A percentile compares a stretch with the other conserved stretches of the same genome.
Conservation (phyloP, 2,888 invertebrate species). For the Sturmia bella region DNA sequence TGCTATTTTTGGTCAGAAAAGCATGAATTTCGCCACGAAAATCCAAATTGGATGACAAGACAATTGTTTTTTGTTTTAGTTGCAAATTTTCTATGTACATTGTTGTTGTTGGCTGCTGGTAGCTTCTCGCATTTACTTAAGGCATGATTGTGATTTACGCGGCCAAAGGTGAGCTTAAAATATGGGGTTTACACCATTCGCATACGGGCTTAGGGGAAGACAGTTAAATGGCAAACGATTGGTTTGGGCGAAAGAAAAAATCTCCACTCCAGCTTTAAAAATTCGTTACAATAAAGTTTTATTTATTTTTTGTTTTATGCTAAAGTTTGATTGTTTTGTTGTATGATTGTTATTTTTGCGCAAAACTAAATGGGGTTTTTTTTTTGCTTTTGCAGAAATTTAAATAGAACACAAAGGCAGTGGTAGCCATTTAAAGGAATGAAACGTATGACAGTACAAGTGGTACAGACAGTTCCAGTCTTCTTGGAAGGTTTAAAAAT, state of each 20-base stretch:
- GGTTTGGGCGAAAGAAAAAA: not conserved
- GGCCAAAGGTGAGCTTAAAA: constrained; percentile 58
- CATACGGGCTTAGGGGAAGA: not conserved
- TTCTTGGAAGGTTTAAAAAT: too few relatives aligned
- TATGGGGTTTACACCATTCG: constrained; percentile 33
- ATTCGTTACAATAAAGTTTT: constrained; percentile 56
- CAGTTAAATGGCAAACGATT: constrained; percentile 16
- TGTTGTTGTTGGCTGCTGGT: constrained; percentile 31
- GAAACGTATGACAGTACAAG: constrained; percentile 5
- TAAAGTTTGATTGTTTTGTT: constrained; percentile 43
- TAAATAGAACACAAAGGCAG: constrained; percentile 9
- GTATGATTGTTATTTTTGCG: constrained; percentile 48
- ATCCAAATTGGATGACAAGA: constrained; percentile 68
- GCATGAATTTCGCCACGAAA: constrained; percentile 67
- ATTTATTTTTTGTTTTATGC: constrained; percentile 12
- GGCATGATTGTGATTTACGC: constrained; percentile 68
- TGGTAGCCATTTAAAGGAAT: constrained; percentile 12
- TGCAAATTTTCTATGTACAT: constrained; percentile 43
- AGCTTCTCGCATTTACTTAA: constrained; percentile 65
- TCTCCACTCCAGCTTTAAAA: constrained; percentile 20
- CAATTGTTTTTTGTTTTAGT: constrained; percentile 61
- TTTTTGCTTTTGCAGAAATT: constrained; percentile 22
- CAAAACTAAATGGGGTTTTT: constrained; percentile 64
- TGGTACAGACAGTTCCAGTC: too few relatives aligned
- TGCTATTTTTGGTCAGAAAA: constrained; percentile 64